phyloP scores from a whole-genome alignment of 2,113 vertebrate species.

The Pollimyrus isidori region DNA sequence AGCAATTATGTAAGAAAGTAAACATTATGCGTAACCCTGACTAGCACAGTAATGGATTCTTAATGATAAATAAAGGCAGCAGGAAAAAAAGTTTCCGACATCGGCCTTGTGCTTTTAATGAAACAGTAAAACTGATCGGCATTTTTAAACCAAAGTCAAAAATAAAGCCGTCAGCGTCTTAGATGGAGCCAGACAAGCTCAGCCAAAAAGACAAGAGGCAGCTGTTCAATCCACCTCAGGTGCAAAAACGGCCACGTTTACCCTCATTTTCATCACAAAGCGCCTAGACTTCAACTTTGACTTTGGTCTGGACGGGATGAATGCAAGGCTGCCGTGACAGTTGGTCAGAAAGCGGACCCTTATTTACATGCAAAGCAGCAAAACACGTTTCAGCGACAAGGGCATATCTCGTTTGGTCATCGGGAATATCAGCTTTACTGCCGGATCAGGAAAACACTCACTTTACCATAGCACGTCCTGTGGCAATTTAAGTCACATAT shows the following conservation, averaged over 20 bases:
- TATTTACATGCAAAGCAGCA: slow-evolving; percentile 6
- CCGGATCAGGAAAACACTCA: neutral
- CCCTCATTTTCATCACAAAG: slow-evolving; percentile 17
- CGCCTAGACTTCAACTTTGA: slow-evolving; percentile 13
- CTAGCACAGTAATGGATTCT: neutral
- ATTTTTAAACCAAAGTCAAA: neutral
- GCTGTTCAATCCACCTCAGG: neutral
- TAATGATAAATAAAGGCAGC: neutral
- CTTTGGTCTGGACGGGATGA: slow-evolving; percentile 2
- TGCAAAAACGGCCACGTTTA: neutral
- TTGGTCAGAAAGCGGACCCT: neutral
- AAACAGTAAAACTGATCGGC: neutral
- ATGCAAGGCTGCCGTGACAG: neutral
- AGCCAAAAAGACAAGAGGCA: neutral
- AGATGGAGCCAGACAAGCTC: neutral
- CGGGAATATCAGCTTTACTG: neutral
- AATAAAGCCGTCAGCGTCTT: neutral
- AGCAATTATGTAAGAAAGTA: neutral
- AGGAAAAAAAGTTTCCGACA: neutral
- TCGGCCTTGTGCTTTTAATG: neutral
- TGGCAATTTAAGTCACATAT: neutral
- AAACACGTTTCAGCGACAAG: neutral
- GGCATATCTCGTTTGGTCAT: neutral
- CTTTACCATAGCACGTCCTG: neutral
- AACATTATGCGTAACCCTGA: neutral